These are phyloP conservation scores for Microchrysa polita DNA, from an alignment of 2,888 invertebrate genomes.

Conservation along the genomic window DNA sequence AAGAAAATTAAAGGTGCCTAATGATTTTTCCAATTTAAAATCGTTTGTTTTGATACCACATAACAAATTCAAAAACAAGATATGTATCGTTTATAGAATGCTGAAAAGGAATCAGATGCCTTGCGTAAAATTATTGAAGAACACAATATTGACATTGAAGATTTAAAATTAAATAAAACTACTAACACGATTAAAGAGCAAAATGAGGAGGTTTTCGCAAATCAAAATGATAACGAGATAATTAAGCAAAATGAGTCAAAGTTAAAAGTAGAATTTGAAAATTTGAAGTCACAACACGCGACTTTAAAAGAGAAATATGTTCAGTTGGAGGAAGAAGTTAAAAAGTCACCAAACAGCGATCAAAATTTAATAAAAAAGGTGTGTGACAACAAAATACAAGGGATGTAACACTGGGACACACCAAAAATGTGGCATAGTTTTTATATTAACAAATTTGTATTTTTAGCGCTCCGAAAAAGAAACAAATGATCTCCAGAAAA, in stretches of 20 bases:
- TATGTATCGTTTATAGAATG: constrained; percentile 15
- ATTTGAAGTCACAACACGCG: constrained; percentile 55
- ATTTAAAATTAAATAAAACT: constrained; percentile 60
- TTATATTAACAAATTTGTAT: not conserved
- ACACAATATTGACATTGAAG: constrained; percentile 58
- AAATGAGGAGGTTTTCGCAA: constrained; percentile 58
- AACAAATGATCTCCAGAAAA: constrained; percentile 56
- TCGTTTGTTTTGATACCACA: no score
- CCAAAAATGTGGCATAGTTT: constrained; percentile 10
- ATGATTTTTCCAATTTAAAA: no score
- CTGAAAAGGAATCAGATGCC: constrained; percentile 56
- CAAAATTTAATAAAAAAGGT: constrained; percentile 21
- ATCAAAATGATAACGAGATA: constrained; percentile 61
- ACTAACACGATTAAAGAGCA: constrained; percentile 60
- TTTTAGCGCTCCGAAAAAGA: constrained; percentile 52
- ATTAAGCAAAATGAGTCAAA: constrained; percentile 60
- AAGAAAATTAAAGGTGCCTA: constrained; percentile 54
- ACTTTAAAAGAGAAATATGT: constrained; percentile 56
- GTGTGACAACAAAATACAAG: no score
- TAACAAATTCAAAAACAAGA: no score
- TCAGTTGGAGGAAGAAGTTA: constrained; percentile 50
- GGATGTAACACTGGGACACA: no score
- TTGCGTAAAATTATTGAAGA: constrained; percentile 56
- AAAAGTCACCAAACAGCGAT: not conserved
- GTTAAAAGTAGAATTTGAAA: constrained; percentile 59